Evolutionary conservation across 2,888 invertebrate genomes (phyloP).

Genomic region (Tinea trinotella): DNA sequence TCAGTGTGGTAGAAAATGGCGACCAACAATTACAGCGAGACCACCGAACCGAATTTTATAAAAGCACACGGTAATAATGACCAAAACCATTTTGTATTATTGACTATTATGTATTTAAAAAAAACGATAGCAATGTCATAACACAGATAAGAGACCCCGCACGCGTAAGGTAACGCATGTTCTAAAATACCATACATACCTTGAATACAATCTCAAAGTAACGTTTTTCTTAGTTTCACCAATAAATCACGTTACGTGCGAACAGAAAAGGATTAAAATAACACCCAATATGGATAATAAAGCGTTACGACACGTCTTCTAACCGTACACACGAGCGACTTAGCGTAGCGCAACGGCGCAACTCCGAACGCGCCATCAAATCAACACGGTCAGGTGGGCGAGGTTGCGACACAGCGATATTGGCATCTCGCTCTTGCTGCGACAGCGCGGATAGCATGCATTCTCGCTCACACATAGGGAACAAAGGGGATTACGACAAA

Average conservation of each 20-base stretch:
- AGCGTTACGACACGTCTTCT: conserved; percentile 41
- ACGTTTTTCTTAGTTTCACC: neutral
- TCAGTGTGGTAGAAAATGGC: conserved; percentile 71
- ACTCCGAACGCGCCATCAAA: conserved; percentile 71
- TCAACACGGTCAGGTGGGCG: conserved; percentile 73
- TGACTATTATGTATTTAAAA: no score
- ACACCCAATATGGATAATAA: conserved; percentile 7
- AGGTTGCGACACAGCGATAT: conserved; percentile 70
- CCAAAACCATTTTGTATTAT: neutral
- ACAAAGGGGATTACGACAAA: conserved; percentile 39
- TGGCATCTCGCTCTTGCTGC: conserved; percentile 38
- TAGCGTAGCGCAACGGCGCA: conserved; percentile 72
- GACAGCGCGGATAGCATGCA: conserved; percentile 27
- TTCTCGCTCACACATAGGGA: conserved; percentile 51
- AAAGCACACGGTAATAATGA: conserved; percentile 26
- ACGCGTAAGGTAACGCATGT: neutral
- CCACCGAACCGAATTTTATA: conserved; percentile 32
- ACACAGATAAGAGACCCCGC: neutral
- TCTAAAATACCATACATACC: neutral
- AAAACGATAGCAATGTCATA: conserved; percentile 1
- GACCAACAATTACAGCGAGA: conserved; percentile 62
- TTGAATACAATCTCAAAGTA: neutral
- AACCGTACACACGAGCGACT: conserved; percentile 67
- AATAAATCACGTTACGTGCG: neutral
- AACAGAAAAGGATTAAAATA: neutral